Evolutionary conservation across 1,140 invertebrate genomes (phyloP), one percentile per base, ranked within the genome.

Genomic region (Condylostylus longicornis): DNA sequence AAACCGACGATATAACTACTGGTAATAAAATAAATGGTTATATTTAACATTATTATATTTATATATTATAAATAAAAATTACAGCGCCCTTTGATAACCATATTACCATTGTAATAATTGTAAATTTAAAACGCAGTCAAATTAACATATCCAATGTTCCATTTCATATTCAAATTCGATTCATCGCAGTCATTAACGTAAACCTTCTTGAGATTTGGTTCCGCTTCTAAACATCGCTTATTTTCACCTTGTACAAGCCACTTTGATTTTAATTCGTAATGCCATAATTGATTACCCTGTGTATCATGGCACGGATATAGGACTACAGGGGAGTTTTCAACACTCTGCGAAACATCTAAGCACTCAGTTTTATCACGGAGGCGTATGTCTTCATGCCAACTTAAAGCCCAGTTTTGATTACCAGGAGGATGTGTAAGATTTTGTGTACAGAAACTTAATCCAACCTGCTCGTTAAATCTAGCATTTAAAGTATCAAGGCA

Each of bases 261-360:
- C 10, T 47, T 38, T 10, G 37, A 35, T n/a, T 33, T 82, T 37
- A 73, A 48, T 51, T 86, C 72, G 48, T 88, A 95, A 50, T 75
- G 73, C 83, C 88, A 96, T 35, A 86, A 67, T 59, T 97, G 91
- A 64, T 96, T 96, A 0, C 89, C 90, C 40, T 82, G 75, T 47
- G 79, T 72, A 0, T 82, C 75, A 53, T 91, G 86, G 37, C 85
- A 89, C 10, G 44, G 48, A 31, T 39, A 95, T 14, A 96, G 53
- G 15, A 75, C 69, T 2, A 96, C 67, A 4, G 82, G 75, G 2
- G 85, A 74, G 45, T 75, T 74, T 1, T 21, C 6, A 17, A 69
- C 60, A 2, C 74, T 69, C 38, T 74, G 67, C 0, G 87, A 85
- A 4, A 90, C 77, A 63, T 97, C 91, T 65, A 90, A 79, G 61